These are phyloP conservation scores for Microcebus ravelobensis DNA, from an alignment of 2,113 vertebrate genomes.

Conservation along the genomic window DNA sequence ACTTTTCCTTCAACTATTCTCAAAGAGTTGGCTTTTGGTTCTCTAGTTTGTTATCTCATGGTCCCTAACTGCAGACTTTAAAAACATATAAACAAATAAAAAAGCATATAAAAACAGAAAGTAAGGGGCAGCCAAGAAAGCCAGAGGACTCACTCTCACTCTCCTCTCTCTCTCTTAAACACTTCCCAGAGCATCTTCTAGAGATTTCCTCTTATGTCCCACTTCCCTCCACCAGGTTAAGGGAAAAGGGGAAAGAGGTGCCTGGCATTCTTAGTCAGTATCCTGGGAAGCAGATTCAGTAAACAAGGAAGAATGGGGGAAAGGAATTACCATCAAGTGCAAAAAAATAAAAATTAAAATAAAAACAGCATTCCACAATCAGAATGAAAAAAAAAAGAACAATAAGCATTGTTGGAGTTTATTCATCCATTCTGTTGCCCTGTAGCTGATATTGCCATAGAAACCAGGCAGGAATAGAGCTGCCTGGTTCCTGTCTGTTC, in stretches of 20 bases:
- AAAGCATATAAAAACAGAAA: neutral
- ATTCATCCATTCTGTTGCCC: constrained; percentile 13
- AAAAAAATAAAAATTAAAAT: neutral
- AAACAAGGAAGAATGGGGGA: neutral
- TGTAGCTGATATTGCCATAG: constrained; percentile 20
- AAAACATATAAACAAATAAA: neutral
- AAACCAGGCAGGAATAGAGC: constrained; percentile 38
- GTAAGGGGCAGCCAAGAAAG: neutral
- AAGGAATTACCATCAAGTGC: neutral
- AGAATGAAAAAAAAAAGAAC: neutral
- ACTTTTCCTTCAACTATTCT: neutral
- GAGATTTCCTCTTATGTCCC: neutral
- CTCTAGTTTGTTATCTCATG: neutral
- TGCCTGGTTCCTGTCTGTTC: neutral
- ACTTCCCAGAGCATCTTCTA: neutral
- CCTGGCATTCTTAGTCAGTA: neutral
- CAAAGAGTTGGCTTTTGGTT: neutral
- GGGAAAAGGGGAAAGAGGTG: neutral
- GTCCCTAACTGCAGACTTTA: neutral
- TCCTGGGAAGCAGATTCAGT: neutral
- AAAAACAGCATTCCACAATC: neutral
- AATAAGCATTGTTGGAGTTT: neutral
- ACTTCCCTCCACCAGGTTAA: neutral
- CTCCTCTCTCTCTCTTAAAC: neutral
- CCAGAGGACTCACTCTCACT: neutral